These are phyloP conservation scores for Colinus virginianus DNA, from an alignment of 2,113 vertebrate species.

Conservation along the genomic window DNA sequence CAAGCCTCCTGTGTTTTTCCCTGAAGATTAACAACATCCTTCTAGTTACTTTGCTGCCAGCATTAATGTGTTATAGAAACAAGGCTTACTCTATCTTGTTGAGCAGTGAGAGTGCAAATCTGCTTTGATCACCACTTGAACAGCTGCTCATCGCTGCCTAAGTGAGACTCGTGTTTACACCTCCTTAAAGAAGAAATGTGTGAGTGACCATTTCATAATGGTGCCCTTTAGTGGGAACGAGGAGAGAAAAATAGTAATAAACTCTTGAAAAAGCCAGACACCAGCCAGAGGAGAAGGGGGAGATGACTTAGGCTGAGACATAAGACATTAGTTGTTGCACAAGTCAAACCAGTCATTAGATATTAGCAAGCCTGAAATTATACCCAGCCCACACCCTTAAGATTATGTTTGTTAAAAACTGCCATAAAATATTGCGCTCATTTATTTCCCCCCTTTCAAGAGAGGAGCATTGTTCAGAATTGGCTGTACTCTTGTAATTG, in stretches of 20 bases:
- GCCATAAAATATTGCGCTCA: background rate
- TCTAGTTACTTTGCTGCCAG: background rate
- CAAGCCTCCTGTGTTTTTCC: background rate
- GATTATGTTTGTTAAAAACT: background rate
- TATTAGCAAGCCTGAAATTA: background rate
- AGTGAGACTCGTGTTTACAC: background rate
- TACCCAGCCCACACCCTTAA: background rate
- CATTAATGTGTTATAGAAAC: background rate
- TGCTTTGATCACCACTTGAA: rapidly evolving
- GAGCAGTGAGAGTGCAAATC: background rate
- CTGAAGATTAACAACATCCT: background rate
- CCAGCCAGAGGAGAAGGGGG: background rate
- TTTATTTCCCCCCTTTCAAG: background rate
- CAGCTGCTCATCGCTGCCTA: background rate
- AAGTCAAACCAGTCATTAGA: constrained; percentile 40
- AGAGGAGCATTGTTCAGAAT: background rate
- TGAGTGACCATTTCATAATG: background rate
- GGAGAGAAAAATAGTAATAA: background rate
- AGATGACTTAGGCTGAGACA: background rate
- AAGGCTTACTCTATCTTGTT: background rate
- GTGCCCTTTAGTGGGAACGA: background rate
- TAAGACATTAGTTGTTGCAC: constrained; percentile 2
- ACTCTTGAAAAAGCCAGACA: background rate
- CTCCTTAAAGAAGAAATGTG: background rate
- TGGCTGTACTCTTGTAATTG: background rate